Evolutionary conservation across 2,113 vertebrate genomes (phyloP), one percentile per base, ranked within the genome.

Genomic region (Tympanuchus pallidicinctus): DNA sequence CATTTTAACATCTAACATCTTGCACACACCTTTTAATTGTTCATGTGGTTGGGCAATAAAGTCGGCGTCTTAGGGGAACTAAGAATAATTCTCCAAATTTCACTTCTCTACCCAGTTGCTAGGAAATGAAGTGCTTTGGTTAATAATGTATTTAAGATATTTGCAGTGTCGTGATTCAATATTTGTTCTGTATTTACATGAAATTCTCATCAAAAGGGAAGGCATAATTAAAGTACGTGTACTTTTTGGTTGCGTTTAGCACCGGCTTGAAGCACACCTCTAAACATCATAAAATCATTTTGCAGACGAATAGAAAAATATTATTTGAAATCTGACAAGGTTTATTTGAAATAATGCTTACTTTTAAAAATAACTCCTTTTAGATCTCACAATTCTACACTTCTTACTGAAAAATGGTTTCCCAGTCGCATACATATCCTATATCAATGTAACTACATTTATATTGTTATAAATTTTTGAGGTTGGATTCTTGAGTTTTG

Each of bases 391-490:
- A 87, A 24, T 96, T 97, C 95, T 95, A 45, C 87, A 85, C 90
- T 95, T 96, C 95, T 89, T 91, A 82, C 94, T 94, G 97, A 97
- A 97, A 96, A 97, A 96, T 87, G 86, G 96, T 94, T 98, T 98
- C 98, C 96, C 96, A 90, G 95, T 97, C 97, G 97, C 96, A 96
- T 95, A 98, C 94, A 93, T 98, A 97, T 98, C 98, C 97, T 95
- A 95, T 94, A 97, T 96, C 97, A 97, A 94, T 96, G 97, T 97
- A 97, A 97, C 95, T 97, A 93, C 96, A 97, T 98, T 98, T 98
- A 98, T 99, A 99, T 99, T 98, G 98, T 98, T 98, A 98, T 98
- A 99, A 98, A 98, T 98, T 98, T 98, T 97, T 98, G 96, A 98
- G 98, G 97, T 98, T 99, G 98, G 98, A 98, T 99, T 98, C 98